Evolutionary conservation across 2,888 invertebrate genomes (phyloP), one percentile per base, ranked within the genome.

Genomic region (Chymomyza procnemis): DNA sequence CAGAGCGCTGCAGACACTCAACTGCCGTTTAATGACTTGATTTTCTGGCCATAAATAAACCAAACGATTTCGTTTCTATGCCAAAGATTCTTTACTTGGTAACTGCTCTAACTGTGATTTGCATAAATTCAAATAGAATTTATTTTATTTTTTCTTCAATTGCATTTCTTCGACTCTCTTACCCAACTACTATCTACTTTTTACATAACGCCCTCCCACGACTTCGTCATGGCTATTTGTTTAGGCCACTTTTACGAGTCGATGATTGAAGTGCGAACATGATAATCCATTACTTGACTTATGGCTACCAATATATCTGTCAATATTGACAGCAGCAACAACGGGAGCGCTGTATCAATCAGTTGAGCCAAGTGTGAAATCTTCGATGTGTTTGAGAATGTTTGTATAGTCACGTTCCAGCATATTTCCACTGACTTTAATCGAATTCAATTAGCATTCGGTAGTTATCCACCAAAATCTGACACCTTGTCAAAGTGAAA

Each of bases 401-500:
- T 41, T 41, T 41, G 34, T 41, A 12, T 12, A 41, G 34, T 41
- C 34, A 41, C 34, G 34, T 41, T 41, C 34, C 12, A 41, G 34
- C 34, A 41, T 41, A 41, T 41, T 41, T 41, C 34, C 34, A 41
- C 12, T 41, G 34, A 12, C 12, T 41, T 41, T 41, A 41, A 41
- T 30, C 54, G 71, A 61, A 66, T 66, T 58, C 80, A 81, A 84
- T 84, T 84, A 84, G 86, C 81, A 60, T 58, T 14, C 9, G n/a
- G 12, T 3, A 41, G n/a, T n/a, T n/a, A n/a, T n/a, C 9, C 6
- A 41, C 34, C 61, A 64, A 75, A 86, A 86, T 81, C 77, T 86
- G 71, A 61, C 81, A 82, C 82, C 87, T 86, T 75, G 77, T 79
- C 79, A 67, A 81, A 82, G 81, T 86, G 81, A 82, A 82, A 81